These are phyloP conservation scores for Limnephilus lunatus DNA, from an alignment of 2,888 invertebrate genomes.

Conservation along the genomic window DNA sequence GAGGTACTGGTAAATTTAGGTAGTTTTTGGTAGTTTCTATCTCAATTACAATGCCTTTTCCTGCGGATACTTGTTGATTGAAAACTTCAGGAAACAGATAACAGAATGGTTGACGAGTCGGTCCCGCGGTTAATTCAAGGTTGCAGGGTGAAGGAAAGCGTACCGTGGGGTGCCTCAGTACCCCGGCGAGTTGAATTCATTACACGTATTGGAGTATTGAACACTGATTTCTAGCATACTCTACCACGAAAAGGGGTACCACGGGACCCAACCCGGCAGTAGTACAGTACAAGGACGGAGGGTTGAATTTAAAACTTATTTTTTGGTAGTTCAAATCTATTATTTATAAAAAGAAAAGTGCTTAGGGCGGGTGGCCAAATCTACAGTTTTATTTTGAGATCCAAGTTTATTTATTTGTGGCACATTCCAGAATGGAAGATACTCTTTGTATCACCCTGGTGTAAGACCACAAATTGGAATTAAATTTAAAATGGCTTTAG, in stretches of 20 bases:
- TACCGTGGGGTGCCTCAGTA: conserved; percentile 25
- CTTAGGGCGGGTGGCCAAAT: too few relatives aligned
- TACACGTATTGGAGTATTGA: conserved; percentile 11
- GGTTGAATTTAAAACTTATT: background rate
- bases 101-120: conserved; percentile 26
- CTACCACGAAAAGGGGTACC: background rate
- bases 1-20: too few relatives aligned
- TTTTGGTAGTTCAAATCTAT: too few relatives aligned
- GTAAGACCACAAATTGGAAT: too few relatives aligned
- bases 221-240: conserved; percentile 22
- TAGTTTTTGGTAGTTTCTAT: too few relatives aligned
- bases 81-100: background rate
- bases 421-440: too few relatives aligned
- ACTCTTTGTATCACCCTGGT: too few relatives aligned
- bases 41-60: background rate
- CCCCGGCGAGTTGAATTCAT: conserved; percentile 2
- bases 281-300: background rate
- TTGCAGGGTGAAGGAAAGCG: background rate
- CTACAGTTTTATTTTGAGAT: too few relatives aligned
- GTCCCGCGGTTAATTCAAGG: background rate
- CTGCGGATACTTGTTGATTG: background rate
- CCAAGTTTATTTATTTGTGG: too few relatives aligned
- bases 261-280: background rate
- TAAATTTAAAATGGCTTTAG: too few relatives aligned
- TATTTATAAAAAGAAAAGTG: too few relatives aligned